Percentiles rank a stretch among this genome's conserved stretches.
Evolutionary conservation across 2,113 vertebrate genomes (phyloP).

Genomic region (Pituophis catenifer): DNA sequence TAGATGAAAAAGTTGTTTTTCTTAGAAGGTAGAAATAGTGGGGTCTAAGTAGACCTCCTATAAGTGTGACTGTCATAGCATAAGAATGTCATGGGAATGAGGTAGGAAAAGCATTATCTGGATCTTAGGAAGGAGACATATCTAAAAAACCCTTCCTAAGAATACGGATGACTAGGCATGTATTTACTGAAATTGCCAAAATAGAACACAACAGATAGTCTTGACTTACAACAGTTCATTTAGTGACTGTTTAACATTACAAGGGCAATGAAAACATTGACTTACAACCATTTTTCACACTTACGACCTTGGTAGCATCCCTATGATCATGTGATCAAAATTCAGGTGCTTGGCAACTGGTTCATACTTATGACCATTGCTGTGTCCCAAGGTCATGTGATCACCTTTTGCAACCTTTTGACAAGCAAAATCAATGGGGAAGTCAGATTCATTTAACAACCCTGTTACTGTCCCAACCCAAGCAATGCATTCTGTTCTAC

Average conservation of each 20-base stretch:
- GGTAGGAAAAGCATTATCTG: not conserved
- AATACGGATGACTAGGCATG: not conserved
- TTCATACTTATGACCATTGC: not conserved
- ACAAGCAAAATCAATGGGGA: not conserved
- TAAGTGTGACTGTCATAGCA: not conserved
- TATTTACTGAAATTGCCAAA: not conserved
- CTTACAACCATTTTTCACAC: not conserved
- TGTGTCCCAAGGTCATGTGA: not conserved
- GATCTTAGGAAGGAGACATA: not conserved
- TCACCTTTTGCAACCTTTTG: not conserved
- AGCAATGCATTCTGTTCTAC: not conserved
- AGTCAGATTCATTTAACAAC: not conserved
- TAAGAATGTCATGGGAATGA: not conserved
- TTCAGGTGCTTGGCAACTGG: not conserved
- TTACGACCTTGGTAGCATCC: not conserved
- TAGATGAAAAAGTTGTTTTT: not conserved
- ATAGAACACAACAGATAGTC: not conserved
- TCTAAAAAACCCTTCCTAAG: not conserved
- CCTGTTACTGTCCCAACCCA: too few relatives aligned
- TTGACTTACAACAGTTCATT: not conserved
- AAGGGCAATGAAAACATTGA: not conserved
- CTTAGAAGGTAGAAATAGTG: not conserved
- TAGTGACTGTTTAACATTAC: not conserved
- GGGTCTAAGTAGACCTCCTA: not conserved
- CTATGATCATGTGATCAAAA: not conserved